These are phyloP conservation scores for Panonychus citri DNA, from an alignment of 1,140 invertebrate species.

Conservation along the genomic window DNA sequence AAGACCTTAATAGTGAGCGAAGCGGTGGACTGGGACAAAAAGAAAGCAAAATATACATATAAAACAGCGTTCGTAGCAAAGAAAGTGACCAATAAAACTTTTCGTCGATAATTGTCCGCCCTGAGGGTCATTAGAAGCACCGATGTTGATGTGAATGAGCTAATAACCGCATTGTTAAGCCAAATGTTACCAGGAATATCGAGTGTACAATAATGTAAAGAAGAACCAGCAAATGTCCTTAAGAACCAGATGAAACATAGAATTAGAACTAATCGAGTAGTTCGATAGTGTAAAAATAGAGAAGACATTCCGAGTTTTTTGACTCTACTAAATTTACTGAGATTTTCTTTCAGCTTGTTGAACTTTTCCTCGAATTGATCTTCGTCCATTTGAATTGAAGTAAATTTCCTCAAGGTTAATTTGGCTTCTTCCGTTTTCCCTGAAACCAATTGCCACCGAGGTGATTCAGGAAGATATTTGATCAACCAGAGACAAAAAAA, in stretches of 20 bases:
- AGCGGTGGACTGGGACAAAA: background rate
- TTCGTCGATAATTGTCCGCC: background rate
- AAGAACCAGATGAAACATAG: constrained; percentile 30
- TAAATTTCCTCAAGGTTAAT: background rate
- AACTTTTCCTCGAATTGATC: background rate
- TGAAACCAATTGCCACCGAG: background rate
- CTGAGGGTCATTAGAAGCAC: background rate
- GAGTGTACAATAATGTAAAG: constrained; percentile 42
- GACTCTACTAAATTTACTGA: background rate
- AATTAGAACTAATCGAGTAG: background rate
- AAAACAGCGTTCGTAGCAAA: too few species aligned
- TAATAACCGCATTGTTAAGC: background rate
- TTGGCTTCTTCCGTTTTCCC: background rate
- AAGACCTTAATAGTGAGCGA: constrained; percentile 39
- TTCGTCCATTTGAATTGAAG: background rate
- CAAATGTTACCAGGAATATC: background rate
- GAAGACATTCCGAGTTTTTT: constrained; percentile 3
- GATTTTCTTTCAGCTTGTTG: background rate
- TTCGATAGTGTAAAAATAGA: background rate
- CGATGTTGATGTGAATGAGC: background rate
- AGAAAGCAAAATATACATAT: background rate
- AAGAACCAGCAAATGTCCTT: constrained; percentile 53
- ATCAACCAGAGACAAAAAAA: background rate
- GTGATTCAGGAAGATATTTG: background rate
- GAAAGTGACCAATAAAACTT: background rate